Conservation (phyloP, 2,797 vertebrate genomes). For the Takifugu ocellatus region DNA sequence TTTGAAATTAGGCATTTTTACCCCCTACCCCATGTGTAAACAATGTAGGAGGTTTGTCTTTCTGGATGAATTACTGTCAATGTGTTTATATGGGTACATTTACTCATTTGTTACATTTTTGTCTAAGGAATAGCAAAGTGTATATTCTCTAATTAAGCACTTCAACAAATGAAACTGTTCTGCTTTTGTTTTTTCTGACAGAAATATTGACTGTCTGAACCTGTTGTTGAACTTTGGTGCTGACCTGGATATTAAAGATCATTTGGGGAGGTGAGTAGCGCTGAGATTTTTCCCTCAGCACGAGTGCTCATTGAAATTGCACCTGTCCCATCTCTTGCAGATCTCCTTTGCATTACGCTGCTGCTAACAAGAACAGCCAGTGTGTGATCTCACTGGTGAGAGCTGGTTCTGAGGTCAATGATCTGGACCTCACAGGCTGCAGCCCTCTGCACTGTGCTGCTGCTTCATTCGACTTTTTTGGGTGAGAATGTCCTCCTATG, state of each 20-base stretch:
- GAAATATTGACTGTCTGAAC: constrained; percentile 95
- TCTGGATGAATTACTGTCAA: not conserved
- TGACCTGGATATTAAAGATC: constrained; percentile 86
- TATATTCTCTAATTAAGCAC: not conserved
- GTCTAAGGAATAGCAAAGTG: not conserved
- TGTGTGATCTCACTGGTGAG: constrained; percentile 87
- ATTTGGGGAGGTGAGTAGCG: constrained; percentile 83
- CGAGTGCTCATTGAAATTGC: constrained; percentile 6
- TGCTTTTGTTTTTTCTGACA: constrained; percentile 43
- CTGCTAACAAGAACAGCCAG: constrained; percentile 90
- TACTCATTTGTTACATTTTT: not conserved
- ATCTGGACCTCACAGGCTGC: constrained; percentile 87
- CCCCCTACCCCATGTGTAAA: too few species aligned
- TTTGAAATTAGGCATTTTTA: too few species aligned
- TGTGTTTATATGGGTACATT: not conserved
- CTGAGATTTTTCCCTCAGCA: not conserved
- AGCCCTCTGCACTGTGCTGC: constrained; percentile 92
- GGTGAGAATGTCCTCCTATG: constrained; percentile 70
- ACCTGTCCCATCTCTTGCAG: constrained; percentile 54
- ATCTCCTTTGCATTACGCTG: constrained; percentile 91
- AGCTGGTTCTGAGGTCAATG: constrained; percentile 85
- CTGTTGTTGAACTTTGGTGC: constrained; percentile 88
- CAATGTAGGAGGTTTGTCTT: not conserved
- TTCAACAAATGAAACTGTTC: not conserved
- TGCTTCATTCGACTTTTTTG: constrained; percentile 87